Base-by-base conservation (phyloP, 2,888 invertebrate species). In the Tetragnatha montana region DNA sequence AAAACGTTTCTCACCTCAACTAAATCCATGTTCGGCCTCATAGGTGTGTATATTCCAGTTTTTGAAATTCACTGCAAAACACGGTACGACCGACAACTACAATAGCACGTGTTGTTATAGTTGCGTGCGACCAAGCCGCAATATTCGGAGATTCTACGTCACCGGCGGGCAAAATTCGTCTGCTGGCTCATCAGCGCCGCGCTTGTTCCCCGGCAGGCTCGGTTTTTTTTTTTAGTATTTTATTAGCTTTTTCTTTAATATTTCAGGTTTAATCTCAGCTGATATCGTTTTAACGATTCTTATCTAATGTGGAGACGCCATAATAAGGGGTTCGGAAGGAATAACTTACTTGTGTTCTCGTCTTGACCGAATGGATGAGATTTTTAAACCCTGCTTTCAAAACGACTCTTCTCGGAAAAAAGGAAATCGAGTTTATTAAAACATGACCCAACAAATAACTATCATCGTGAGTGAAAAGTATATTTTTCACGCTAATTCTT, bases 111-210 rank as follows among this genome's bases (percentile, higher is more conserved):
- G 80, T 80, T 80, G 35, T 51, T 35, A 35, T 60, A 35, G 68
- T 68, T 69, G 68, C 35, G 69, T 80, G 69, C 35, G 22, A 76
- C 8, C 73, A 73, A 14, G 35, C 68, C 35, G 47, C 69, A 35
- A 35, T 22, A 60, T 35, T n/a, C 35, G 12, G 14, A 78, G 78
- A 19, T 50, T 50, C 76, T 76, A 76, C 76, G 76, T 76, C 60
- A 69, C 68, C 80, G 68, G 47, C 80, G 60, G 69, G 68, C 35
- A 35, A 69, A 68, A 35, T 35, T 69, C 60, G 69, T 69, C 69
- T 80, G 80, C 80, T 80, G 68, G 60, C 51, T 76, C 68, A 80
- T 80, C 80, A 80, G 80, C 80, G 80, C 80, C 80, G 80, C 80
- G 35, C 47, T n/a, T 60, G 51, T 51, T 51, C 80, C 68, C 80